Evolutionary conservation across 2,797 vertebrate genomes (phyloP).

Genomic region (Ara ararauna): DNA sequence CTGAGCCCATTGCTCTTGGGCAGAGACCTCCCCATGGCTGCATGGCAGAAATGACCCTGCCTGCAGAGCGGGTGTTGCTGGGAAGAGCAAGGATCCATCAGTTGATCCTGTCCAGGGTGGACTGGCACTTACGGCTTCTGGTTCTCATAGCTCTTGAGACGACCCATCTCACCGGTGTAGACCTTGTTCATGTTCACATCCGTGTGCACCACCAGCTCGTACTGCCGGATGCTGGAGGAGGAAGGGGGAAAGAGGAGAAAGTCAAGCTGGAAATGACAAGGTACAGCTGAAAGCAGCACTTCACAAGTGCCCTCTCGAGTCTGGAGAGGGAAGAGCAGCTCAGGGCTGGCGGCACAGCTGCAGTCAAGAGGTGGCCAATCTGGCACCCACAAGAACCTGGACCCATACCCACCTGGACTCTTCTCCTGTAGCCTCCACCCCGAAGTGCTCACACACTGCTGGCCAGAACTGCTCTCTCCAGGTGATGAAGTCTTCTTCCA

Average conservation of each 20-base stretch:
- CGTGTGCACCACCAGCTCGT: constrained; percentile 88
- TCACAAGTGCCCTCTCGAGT: fast-evolving
- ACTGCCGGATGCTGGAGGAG: constrained; percentile 91
- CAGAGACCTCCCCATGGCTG: neutral
- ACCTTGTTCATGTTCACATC: constrained; percentile 90
- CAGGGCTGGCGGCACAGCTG: neutral
- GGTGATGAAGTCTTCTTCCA: constrained; percentile 97
- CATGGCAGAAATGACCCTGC: neutral
- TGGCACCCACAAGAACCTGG: neutral
- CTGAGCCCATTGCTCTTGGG: neutral
- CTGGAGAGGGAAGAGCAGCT: neutral
- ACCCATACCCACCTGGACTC: constrained; percentile 88
- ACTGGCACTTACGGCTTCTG: constrained; percentile 93
- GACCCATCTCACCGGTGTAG: constrained; percentile 92
- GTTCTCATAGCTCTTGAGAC: constrained; percentile 94
- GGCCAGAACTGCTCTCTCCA: constrained; percentile 99
- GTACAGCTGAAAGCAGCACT: neutral
- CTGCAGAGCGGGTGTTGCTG: fast-evolving
- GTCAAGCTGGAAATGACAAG: neutral
- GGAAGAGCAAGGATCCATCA: neutral
- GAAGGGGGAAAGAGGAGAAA: neutral
- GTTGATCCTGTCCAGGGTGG: neutral
- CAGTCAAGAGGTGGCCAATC: neutral
- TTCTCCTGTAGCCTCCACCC: constrained; percentile 94
- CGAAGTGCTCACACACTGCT: constrained; percentile 95